A percentile compares a stretch with the other conserved stretches of the same genome.
phyloP scores from a whole-genome alignment of 2,113 vertebrate species.

The Alethe castanea region DNA sequence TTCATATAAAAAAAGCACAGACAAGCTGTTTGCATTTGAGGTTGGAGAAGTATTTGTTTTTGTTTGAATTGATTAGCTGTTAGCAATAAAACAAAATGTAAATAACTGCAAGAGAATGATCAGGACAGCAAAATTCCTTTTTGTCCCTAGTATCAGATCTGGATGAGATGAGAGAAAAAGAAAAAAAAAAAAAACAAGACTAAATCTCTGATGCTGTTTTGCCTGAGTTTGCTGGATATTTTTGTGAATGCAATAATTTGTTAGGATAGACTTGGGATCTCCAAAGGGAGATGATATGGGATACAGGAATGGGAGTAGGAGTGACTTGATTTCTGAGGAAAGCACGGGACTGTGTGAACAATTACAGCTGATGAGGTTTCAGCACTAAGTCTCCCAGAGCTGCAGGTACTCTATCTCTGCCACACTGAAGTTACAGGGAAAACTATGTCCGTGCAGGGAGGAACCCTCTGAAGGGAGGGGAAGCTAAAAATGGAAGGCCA shows the following conservation, averaged over 20 bases:
- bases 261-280: neutral
- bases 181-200: neutral
- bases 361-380: neutral
- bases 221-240: neutral
- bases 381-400: neutral
- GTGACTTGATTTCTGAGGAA: neutral
- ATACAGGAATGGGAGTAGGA: neutral
- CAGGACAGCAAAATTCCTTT: neutral
- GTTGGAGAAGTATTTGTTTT: slow-evolving; percentile 4
- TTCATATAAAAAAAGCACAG: neutral
- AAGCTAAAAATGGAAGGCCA: slow-evolving; percentile 34
- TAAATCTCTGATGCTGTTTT: neutral
- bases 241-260: slow-evolving; percentile 12
- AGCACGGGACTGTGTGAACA: neutral
- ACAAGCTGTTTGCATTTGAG: neutral
- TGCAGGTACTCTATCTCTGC: neutral
- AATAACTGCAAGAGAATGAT: slow-evolving; percentile 34
- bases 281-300: neutral
- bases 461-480: neutral
- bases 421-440: neutral
- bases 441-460: neutral
- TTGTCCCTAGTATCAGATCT: slow-evolving; percentile 12
- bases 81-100: slow-evolving; percentile 22
- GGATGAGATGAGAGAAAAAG: neutral
- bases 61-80: slow-evolving; percentile 54